A percentile compares a stretch with the other conserved stretches of the same genome.
Conservation (phyloP, 1,140 invertebrate species). For the Hycleus cichorii region DNA sequence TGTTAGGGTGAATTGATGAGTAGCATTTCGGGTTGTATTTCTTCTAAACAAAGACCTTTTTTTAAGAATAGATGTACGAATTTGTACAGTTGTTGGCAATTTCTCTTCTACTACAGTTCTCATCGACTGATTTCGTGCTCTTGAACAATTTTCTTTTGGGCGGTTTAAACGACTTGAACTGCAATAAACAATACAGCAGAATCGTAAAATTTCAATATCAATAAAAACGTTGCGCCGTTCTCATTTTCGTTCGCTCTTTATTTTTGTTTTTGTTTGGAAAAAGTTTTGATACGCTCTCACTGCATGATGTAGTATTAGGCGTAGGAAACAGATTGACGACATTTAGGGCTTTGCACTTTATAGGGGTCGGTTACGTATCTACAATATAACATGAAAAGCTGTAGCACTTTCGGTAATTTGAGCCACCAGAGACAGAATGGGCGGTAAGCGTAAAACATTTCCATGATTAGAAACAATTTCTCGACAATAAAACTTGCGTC, state of each 20-base stretch:
- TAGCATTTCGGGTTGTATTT: no score
- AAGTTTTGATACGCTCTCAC: constrained; percentile 3
- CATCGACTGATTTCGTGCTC: no score
- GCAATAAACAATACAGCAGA: neutral
- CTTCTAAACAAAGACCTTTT: no score
- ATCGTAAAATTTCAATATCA: constrained; percentile 16
- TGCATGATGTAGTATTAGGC: constrained; percentile 2
- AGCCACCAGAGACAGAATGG: constrained; percentile 14
- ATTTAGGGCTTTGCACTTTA: constrained; percentile 16
- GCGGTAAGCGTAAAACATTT: constrained; percentile 17
- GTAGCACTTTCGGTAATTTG: constrained; percentile 17
- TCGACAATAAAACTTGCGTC: constrained; percentile 8
- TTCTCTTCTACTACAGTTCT: no score
- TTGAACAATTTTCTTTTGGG: no score
- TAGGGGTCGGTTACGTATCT: constrained; percentile 1
- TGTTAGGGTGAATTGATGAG: no score
- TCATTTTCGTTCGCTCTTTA: no score
- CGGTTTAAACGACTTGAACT: no score
- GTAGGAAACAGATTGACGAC: constrained; percentile 17
- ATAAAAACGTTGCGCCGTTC: constrained; percentile 7
- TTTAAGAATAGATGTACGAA: no score
- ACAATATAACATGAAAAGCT: neutral
- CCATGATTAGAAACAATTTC: constrained; percentile 15
- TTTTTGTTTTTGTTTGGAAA: neutral
- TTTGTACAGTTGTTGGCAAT: no score